A percentile compares a stretch with the other conserved stretches of the same genome.
phyloP scores from a whole-genome alignment of 2,888 invertebrate species.

The Arge pagana region DNA sequence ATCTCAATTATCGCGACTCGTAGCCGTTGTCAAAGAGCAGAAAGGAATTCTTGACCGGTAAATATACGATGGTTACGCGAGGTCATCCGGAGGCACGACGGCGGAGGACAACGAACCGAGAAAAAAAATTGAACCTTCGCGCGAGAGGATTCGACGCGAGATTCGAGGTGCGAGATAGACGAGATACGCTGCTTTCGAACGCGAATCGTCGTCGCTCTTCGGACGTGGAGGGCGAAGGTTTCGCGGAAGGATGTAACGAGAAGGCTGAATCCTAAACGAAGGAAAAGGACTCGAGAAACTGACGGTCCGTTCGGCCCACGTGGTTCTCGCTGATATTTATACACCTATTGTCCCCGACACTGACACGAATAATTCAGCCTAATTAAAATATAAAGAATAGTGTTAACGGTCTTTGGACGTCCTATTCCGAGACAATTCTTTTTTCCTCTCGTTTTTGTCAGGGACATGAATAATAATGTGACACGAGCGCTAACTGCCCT shows the following conservation, averaged over 20 bases:
- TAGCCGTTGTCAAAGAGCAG: not conserved
- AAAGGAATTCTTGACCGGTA: not conserved
- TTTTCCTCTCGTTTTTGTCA: conserved; percentile 1
- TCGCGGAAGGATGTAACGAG: not conserved
- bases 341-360: conserved; percentile 50
- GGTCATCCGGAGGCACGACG: not conserved
- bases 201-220: no score
- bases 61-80: not conserved
- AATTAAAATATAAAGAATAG: conserved; percentile 40
- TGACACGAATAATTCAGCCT: conserved; percentile 49
- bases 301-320: conserved; percentile 42
- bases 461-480: conserved; percentile 19
- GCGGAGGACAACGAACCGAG: conserved; percentile 9
- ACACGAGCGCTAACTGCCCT: conserved; percentile 17
- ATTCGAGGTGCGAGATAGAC: no score
- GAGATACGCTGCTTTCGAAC: no score
- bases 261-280: not conserved
- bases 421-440: not conserved
- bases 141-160: no score
- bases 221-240: conserved; percentile 1
- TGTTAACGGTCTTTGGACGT: conserved; percentile 8
- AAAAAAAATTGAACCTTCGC: conserved; percentile 11
- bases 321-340: conserved; percentile 47
- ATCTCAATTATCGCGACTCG: conserved; percentile 1
- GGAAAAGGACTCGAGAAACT: conserved; percentile 1